Evolutionary conservation across 2,888 invertebrate genomes (phyloP).

Genomic region (Cistogaster globosa): DNA sequence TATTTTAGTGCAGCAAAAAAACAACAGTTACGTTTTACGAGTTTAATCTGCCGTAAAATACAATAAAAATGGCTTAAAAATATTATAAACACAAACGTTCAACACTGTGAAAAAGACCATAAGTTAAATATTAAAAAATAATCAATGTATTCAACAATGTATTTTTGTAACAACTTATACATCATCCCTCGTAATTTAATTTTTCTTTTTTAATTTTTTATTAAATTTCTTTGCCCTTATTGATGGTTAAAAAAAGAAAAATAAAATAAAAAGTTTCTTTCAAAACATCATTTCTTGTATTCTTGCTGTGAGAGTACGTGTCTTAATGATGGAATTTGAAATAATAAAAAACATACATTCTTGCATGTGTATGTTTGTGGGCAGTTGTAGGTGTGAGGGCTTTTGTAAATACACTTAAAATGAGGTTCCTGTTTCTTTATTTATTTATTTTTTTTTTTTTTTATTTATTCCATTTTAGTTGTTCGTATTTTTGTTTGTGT

Average conservation of each 20-base stretch:
- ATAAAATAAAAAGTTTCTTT: constrained; percentile 7
- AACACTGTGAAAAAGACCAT: too few species aligned
- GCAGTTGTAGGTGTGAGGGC: not conserved
- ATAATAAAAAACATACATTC: not conserved
- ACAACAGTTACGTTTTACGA: too few species aligned
- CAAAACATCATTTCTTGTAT: not conserved
- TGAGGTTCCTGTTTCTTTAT: constrained; percentile 29
- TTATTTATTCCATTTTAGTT: constrained; percentile 13
- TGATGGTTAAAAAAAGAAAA: not conserved
- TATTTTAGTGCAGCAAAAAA: too few species aligned
- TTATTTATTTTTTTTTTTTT: constrained; percentile 13
- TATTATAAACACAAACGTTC: too few species aligned
- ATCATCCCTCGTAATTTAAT: not conserved
- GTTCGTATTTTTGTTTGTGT: not conserved
- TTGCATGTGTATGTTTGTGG: too few species aligned
- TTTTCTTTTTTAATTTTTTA: not conserved
- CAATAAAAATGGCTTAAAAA: too few species aligned
- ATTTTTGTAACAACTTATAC: not conserved
- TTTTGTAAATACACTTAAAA: constrained; percentile 17
- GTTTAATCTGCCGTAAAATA: too few species aligned
- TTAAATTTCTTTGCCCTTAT: not conserved
- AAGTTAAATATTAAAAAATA: too few species aligned
- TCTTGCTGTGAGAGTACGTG: constrained; percentile 38
- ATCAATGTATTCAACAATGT: not conserved
- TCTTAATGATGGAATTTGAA: constrained; percentile 50